phyloP scores from a whole-genome alignment of 2,888 invertebrate genomes.

The Philaethria dido region DNA sequence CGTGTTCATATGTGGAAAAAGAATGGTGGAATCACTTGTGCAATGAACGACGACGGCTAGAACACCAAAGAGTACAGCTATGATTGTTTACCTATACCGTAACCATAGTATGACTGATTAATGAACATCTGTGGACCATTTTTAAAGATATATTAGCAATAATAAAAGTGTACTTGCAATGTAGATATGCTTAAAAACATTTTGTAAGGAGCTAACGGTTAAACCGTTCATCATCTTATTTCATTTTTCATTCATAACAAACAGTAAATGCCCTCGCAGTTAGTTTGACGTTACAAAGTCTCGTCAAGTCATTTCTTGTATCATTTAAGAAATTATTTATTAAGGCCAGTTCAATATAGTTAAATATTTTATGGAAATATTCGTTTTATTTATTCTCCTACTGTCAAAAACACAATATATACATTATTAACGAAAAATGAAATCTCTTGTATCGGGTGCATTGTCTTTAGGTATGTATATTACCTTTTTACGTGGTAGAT shows the following conservation, averaged over 20 bases:
- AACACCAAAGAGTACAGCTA: constrained; percentile 76
- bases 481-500: too few relatives aligned
- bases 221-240: constrained; percentile 53
- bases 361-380: constrained; percentile 57
- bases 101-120: constrained; percentile 55
- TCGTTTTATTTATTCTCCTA: constrained; percentile 24
- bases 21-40: constrained; percentile 51
- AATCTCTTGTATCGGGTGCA: neutral
- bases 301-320: constrained; percentile 58
- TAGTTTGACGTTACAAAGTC: constrained; percentile 47
- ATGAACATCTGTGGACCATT: constrained; percentile 53
- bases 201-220: constrained; percentile 52
- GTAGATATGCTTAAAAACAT: constrained; percentile 38
- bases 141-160: constrained; percentile 42
- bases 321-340: constrained; percentile 69
- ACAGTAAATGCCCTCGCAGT: constrained; percentile 15
- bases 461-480: too few relatives aligned
- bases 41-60: constrained; percentile 73
- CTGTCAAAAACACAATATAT: neutral
- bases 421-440: neutral
- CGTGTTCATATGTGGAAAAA: constrained; percentile 32
- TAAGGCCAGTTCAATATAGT: constrained; percentile 71
- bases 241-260: constrained; percentile 15
- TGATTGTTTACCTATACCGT: constrained; percentile 55
- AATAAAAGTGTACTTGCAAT: constrained; percentile 29